Evolutionary conservation across 2,113 vertebrate species (phyloP).

Genomic region (Dipodomys spectabilis): DNA sequence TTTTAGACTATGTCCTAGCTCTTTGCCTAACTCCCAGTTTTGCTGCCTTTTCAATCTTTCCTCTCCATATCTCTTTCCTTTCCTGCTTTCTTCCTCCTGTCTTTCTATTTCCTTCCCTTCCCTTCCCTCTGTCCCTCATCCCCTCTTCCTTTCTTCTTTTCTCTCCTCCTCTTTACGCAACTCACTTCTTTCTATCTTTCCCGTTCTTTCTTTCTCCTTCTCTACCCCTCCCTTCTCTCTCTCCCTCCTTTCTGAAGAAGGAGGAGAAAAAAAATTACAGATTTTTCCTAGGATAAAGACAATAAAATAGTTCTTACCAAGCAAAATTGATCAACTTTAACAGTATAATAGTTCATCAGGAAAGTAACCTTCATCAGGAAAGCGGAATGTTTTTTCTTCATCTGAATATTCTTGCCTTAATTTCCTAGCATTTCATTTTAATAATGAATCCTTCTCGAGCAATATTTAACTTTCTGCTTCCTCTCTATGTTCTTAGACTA

Average conservation of each 20-base stretch:
- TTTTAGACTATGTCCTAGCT: not conserved
- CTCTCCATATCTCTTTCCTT: not conserved
- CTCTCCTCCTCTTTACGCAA: not conserved
- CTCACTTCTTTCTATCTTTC: not conserved
- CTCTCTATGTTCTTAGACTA: slow-evolving; percentile 22
- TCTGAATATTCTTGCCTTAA: slow-evolving; percentile 1
- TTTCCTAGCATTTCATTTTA: slow-evolving; percentile 56
- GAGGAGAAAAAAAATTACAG: not conserved
- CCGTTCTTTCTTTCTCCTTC: not conserved
- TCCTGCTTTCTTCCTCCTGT: too few relatives aligned
- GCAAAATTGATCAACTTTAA: slow-evolving; percentile 56
- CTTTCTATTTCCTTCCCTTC: accelerated
- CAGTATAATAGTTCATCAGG: slow-evolving; percentile 1
- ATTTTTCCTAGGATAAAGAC: not conserved
- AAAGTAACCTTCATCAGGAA: slow-evolving; percentile 39
- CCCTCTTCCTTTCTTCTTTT: too few relatives aligned
- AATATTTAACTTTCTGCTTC: not conserved
- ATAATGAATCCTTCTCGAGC: not conserved
- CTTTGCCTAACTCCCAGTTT: not conserved
- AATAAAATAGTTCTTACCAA: slow-evolving; percentile 28
- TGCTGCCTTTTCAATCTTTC: not conserved
- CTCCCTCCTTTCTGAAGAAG: not conserved
- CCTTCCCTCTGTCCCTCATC: too few relatives aligned
- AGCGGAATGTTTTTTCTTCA: slow-evolving; percentile 14
- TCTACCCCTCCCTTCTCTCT: not conserved